Conservation (phyloP, 2,113 vertebrate species). For the Reinhardtius hippoglossoides region DNA sequence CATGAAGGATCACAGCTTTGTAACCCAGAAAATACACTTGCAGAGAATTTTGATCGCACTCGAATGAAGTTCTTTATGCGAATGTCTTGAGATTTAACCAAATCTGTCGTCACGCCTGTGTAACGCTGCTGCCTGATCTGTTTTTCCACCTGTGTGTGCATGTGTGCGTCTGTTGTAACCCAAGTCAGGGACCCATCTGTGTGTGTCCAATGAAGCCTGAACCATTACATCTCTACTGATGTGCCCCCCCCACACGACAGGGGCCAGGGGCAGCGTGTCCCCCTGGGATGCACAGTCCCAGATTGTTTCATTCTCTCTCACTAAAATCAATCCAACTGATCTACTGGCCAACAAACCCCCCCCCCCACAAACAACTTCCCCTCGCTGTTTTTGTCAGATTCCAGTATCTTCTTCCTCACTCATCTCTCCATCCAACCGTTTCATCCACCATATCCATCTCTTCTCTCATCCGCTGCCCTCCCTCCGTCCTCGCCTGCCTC, state of each 20-base stretch:
- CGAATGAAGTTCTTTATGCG: not conserved
- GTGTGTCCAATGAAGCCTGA: slow-evolving; percentile 65
- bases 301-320: slow-evolving; percentile 1
- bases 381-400: slow-evolving; percentile 18
- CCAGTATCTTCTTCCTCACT: slow-evolving; percentile 10
- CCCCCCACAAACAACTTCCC: not conserved
- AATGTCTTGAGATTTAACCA: not conserved
- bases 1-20: not conserved
- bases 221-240: slow-evolving; percentile 66
- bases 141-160: not conserved
- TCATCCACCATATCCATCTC: slow-evolving; percentile 16
- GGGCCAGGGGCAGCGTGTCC: slow-evolving; percentile 36
- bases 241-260: slow-evolving; percentile 23
- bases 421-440: slow-evolving; percentile 21
- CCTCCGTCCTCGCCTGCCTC: not conserved
- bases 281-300: slow-evolving; percentile 41
- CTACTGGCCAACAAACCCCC: slow-evolving; percentile 4
- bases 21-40: not conserved
- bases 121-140: not conserved
- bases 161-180: slow-evolving; percentile 26
- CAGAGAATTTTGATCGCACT: not conserved
- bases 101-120: not conserved
- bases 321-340: slow-evolving; percentile 13
- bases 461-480: slow-evolving; percentile 8
- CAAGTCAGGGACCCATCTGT: slow-evolving; percentile 65